Evolutionary conservation across 2,888 invertebrate genomes (phyloP).

Genomic region (Bruchidius siliquastri): DNA sequence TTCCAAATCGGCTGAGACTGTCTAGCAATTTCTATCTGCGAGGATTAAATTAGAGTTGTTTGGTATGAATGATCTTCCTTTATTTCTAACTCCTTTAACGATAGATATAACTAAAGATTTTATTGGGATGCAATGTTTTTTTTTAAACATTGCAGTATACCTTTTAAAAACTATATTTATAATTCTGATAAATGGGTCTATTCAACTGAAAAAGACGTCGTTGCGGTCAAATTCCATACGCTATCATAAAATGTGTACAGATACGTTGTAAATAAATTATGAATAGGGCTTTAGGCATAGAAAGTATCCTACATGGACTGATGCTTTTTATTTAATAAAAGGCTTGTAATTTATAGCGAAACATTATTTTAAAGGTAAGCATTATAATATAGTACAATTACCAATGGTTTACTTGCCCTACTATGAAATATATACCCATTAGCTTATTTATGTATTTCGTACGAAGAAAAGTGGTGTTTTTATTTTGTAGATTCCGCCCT

Average conservation of each 20-base stretch:
- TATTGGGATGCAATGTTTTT: no score
- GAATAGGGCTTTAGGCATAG: slow-evolving; percentile 28
- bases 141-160: no score
- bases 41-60: no score
- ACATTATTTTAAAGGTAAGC: slow-evolving; percentile 21
- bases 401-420: slow-evolving; percentile 38
- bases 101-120: no score
- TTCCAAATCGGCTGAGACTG: no score
- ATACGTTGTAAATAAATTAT: slow-evolving; percentile 27
- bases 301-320: slow-evolving; percentile 38
- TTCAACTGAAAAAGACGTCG: not conserved
- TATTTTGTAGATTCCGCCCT: slow-evolving; percentile 9
- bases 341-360: slow-evolving; percentile 29
- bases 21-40: no score
- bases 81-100: no score
- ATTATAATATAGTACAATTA: slow-evolving; percentile 39
- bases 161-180: no score
- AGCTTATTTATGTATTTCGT: slow-evolving; percentile 22
- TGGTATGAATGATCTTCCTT: no score
- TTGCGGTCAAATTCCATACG: not conserved
- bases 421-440: slow-evolving; percentile 14
- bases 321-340: slow-evolving; percentile 32
- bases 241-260: not conserved
- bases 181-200: no score
- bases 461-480: slow-evolving; percentile 11